Conservation (phyloP, 2,797 vertebrate species). For the Onychomys torridus region DNA sequence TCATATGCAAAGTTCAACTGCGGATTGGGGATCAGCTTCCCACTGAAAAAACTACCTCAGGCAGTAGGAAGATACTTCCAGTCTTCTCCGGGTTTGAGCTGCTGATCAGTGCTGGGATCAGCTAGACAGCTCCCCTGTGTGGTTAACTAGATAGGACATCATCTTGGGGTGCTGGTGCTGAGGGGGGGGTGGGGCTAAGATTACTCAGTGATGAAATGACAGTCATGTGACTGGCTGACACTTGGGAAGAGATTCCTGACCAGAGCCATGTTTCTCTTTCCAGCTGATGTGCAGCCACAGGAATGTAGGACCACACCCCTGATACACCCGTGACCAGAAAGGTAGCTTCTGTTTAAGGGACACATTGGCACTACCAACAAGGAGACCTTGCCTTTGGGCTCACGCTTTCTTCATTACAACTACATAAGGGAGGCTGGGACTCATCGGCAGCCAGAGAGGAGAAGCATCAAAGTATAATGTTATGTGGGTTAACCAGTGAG, state of each 20-base stretch:
- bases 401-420: neutral
- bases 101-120: neutral
- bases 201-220: neutral
- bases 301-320: neutral
- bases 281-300: neutral
- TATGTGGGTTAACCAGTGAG: neutral
- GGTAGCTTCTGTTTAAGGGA: neutral
- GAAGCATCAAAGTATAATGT: neutral
- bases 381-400: neutral
- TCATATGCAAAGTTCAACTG: neutral
- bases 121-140: neutral
- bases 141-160: neutral
- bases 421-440: neutral
- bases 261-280: neutral
- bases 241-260: neutral
- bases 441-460: neutral
- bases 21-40: neutral
- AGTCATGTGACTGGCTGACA: neutral
- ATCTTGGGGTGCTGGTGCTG: neutral
- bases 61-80: neutral
- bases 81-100: neutral
- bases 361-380: neutral
- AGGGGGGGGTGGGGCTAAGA: neutral
- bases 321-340: neutral
- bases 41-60: neutral